Evolutionary conservation across 2,113 vertebrate genomes (phyloP).

Genomic region (Dipodomys merriami): DNA sequence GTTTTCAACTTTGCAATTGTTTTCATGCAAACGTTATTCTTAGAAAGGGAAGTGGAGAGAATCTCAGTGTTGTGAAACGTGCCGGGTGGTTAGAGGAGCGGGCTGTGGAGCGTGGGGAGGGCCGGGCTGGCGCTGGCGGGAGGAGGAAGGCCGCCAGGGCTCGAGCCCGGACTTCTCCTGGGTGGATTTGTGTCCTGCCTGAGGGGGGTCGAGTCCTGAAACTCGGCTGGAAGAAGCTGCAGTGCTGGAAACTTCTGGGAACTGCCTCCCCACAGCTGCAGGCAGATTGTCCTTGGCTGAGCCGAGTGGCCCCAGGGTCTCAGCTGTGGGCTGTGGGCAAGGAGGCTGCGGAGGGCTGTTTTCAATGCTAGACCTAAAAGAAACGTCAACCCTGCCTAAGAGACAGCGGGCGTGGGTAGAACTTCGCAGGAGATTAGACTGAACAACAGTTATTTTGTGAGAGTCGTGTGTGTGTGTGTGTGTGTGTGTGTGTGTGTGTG

Average conservation of each 20-base stretch:
- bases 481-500: too few species aligned
- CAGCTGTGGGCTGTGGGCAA: background rate
- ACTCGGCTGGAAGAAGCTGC: conserved; percentile 36
- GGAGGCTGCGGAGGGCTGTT: background rate
- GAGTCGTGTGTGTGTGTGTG: background rate
- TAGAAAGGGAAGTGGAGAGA: background rate
- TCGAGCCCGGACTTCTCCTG: background rate
- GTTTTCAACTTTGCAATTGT: conserved; percentile 33
- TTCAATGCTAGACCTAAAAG: conserved; percentile 4
- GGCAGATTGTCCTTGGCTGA: background rate
- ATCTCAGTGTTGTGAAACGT: background rate
- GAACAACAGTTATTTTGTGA: background rate
- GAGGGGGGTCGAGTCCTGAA: conserved; percentile 25
- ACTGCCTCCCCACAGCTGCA: background rate
- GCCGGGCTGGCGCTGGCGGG: background rate
- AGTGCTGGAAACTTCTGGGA: background rate
- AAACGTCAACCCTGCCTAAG: background rate
- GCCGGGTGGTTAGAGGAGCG: background rate
- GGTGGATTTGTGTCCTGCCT: background rate
- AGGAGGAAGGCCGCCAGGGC: too few species aligned
- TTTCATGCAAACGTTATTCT: background rate
- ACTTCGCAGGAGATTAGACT: background rate
- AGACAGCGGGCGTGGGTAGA: background rate
- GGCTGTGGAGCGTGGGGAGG: background rate
- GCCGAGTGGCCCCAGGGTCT: background rate